Evolutionary conservation across 2,888 invertebrate species (phyloP).

Genomic region (Drosophila nigricruria): DNA sequence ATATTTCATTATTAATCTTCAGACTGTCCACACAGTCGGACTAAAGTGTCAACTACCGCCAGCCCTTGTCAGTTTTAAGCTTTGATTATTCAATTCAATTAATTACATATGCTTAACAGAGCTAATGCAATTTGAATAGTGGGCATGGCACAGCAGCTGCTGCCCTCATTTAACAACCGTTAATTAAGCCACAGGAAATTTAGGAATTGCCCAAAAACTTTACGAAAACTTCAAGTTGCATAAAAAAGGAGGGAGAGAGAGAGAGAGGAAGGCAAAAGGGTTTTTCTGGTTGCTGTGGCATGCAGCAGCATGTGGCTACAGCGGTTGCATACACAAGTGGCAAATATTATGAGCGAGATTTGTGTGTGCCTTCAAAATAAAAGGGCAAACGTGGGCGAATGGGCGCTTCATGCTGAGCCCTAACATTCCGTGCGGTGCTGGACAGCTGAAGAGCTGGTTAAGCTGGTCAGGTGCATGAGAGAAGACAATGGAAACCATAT

Average conservation of each 20-base stretch:
- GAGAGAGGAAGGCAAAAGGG: neutral
- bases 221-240: constrained; percentile 15
- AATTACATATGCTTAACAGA: constrained; percentile 57
- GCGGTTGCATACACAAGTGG: constrained; percentile 41
- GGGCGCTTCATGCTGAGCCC: neutral
- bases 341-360: constrained; percentile 23
- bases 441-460: neutral
- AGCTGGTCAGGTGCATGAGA: constrained; percentile 11
- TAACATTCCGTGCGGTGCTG: neutral
- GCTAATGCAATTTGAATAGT: constrained; percentile 10
- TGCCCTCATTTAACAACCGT: constrained; percentile 20
- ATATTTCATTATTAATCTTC: constrained; percentile 59
- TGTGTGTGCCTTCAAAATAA: neutral
- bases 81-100: constrained; percentile 57
- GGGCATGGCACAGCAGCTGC: constrained; percentile 10
- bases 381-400: neutral
- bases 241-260: neutral
- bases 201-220: constrained; percentile 8
- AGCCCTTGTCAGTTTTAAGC: constrained; percentile 1
- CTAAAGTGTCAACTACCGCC: neutral
- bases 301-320: constrained; percentile 22
- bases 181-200: constrained; percentile 43
- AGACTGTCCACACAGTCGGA: constrained; percentile 25
- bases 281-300: constrained; percentile 18
- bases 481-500: neutral